A percentile compares a stretch with the other conserved stretches of the same genome.
Evolutionary conservation across 2,797 vertebrate genomes (phyloP).

Genomic region (Eidolon dupreanum): DNA sequence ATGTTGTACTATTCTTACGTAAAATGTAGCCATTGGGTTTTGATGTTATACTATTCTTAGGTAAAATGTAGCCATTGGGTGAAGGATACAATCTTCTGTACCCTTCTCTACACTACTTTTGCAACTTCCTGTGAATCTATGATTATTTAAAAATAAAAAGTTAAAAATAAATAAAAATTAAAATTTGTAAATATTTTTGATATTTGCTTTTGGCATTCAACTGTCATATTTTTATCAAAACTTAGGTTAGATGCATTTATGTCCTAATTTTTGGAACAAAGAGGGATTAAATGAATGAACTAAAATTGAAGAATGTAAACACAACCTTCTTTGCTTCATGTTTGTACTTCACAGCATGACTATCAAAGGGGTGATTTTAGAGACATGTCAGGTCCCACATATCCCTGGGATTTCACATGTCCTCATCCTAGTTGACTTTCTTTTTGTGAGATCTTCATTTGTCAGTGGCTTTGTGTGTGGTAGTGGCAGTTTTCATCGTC

Average conservation of each 20-base stretch:
- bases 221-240: not conserved
- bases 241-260: not conserved
- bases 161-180: not conserved
- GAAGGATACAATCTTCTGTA: not conserved
- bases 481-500: not conserved
- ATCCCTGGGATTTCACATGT: not conserved
- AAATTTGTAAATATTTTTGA: not conserved
- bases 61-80: not conserved
- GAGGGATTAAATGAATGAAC: not conserved
- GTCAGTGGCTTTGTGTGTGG: not conserved
- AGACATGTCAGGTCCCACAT: not conserved
- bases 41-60: too few relatives aligned
- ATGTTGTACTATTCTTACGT: too few relatives aligned
- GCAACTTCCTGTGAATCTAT: not conserved
- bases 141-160: conserved; percentile 7
- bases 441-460: not conserved
- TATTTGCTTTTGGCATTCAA: not conserved
- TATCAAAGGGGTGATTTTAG: not conserved
- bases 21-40: not conserved
- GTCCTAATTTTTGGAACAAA: not conserved
- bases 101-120: not conserved
- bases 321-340: not conserved
- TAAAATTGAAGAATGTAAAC: not conserved
- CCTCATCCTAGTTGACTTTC: not conserved
- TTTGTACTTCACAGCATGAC: not conserved